Conservation (phyloP, 2,797 vertebrate species). For the Meriones psammophilus region DNA sequence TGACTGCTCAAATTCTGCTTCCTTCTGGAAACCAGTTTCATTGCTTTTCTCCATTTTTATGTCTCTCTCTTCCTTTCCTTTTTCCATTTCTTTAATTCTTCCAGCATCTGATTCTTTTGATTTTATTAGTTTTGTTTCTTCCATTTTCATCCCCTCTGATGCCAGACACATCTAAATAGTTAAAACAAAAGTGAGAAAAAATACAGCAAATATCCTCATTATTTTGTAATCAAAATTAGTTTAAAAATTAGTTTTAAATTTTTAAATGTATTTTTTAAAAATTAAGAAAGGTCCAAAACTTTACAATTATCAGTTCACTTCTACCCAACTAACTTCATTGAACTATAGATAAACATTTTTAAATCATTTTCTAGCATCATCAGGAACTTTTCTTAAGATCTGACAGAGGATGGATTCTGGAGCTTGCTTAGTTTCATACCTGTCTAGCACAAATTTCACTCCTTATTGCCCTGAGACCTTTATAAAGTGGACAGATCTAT, state of each 20-base stretch:
- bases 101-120: conserved; percentile 82
- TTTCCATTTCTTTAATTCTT: conserved; percentile 79
- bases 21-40: conserved; percentile 69
- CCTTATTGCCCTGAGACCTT: background rate
- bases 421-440: conserved; percentile 11
- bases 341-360: background rate
- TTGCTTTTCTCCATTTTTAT: conserved; percentile 74
- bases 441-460: background rate
- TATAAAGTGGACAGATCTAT: conserved; percentile 9
- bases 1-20: conserved; percentile 76
- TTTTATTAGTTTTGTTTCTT: conserved; percentile 88
- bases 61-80: conserved; percentile 76
- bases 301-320: conserved; percentile 11
- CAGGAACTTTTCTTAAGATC: background rate
- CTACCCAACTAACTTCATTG: conserved; percentile 48
- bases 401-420: background rate
- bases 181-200: conserved; percentile 75
- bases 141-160: conserved; percentile 95
- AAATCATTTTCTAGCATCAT: conserved; percentile 36
- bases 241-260: conserved; percentile 54
- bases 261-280: conserved; percentile 16
- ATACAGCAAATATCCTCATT: conserved; percentile 48
- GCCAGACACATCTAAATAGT: conserved; percentile 96
- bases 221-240: conserved; percentile 48
- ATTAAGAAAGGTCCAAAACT: conserved; percentile 39